Evolutionary conservation across 2,113 vertebrate genomes (phyloP).

Genomic region (Lepus europaeus): DNA sequence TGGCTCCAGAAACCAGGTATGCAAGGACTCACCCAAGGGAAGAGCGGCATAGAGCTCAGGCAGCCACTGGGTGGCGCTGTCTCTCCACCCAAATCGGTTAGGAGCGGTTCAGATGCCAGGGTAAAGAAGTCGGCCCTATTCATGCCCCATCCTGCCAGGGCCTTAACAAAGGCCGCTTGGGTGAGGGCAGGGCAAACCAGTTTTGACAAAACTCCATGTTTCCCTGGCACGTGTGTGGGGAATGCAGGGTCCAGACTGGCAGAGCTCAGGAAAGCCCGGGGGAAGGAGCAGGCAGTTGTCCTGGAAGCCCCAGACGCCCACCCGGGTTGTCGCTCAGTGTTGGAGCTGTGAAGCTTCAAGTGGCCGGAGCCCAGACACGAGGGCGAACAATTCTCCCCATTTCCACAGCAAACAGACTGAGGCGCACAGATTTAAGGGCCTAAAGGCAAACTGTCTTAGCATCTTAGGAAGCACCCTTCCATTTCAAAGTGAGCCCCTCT

Average conservation of each 20-base stretch:
- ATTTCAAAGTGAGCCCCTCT: conserved; percentile 63
- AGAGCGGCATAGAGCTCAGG: conserved; percentile 29
- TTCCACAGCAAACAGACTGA: conserved; percentile 46
- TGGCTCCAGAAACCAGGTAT: not conserved
- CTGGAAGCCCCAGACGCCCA: not conserved
- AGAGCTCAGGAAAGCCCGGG: conserved; percentile 5
- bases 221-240: conserved; percentile 43
- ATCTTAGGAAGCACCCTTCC: conserved; percentile 10
- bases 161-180: conserved; percentile 77
- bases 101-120: conserved; percentile 71
- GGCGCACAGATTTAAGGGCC: not conserved
- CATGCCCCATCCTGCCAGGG: conserved; percentile 78
- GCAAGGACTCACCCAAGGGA: conserved; percentile 7
- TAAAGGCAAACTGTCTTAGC: conserved; percentile 38
- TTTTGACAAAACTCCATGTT: conserved; percentile 64
- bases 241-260: conserved; percentile 44
- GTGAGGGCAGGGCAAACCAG: conserved; percentile 78
- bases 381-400: conserved; percentile 26
- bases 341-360: conserved; percentile 18
- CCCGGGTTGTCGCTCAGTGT: not conserved
- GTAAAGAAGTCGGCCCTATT: conserved; percentile 80
- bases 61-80: conserved; percentile 80
- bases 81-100: conserved; percentile 70
- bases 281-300: conserved; percentile 7
- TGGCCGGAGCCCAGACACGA: not conserved